Evolutionary conservation across 2,888 invertebrate species (phyloP).

Genomic region (Galerucella calmariensis): DNA sequence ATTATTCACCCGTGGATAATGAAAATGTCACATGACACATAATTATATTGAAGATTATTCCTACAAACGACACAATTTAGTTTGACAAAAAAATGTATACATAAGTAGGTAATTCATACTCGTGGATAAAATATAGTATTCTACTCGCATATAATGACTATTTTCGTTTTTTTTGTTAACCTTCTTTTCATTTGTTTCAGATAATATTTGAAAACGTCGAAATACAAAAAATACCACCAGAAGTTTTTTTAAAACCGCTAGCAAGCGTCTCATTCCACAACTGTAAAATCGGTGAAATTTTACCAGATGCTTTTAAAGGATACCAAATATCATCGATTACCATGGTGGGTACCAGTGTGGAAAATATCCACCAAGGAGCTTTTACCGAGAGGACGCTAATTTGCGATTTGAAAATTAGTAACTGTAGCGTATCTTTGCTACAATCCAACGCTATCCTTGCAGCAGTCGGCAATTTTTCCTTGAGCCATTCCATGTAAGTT

Average conservation of each 20-base stretch:
- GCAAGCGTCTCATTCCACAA: slow-evolving; percentile 71
- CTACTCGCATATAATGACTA: too few relatives aligned
- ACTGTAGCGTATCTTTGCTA: slow-evolving; percentile 70
- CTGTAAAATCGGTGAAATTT: slow-evolving; percentile 69
- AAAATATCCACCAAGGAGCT: slow-evolving; percentile 72
- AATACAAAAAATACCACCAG: slow-evolving; percentile 70
- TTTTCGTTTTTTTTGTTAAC: too few relatives aligned
- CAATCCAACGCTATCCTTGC: slow-evolving; percentile 72
- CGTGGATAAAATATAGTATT: too few relatives aligned
- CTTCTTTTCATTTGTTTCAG: slow-evolving; percentile 64
- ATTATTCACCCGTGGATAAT: too few relatives aligned
- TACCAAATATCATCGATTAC: slow-evolving; percentile 72
- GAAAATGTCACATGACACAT: too few relatives aligned
- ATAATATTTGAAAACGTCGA: slow-evolving; percentile 73
- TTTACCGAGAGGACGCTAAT: slow-evolving; percentile 74
- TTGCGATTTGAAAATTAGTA: slow-evolving; percentile 70
- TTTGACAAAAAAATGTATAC: too few relatives aligned
- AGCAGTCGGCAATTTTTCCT: slow-evolving; percentile 73
- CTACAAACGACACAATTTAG: too few relatives aligned
- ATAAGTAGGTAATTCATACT: too few relatives aligned
- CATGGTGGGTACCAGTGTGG: slow-evolving; percentile 72
- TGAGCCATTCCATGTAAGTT: slow-evolving; percentile 73
- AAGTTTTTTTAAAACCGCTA: slow-evolving; percentile 74
- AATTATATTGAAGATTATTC: too few relatives aligned
- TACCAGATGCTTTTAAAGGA: slow-evolving; percentile 74